A percentile compares a stretch with the other conserved stretches of the same genome.
phyloP scores from a whole-genome alignment of 2,888 invertebrate genomes.

The Deilephila porcellus region DNA sequence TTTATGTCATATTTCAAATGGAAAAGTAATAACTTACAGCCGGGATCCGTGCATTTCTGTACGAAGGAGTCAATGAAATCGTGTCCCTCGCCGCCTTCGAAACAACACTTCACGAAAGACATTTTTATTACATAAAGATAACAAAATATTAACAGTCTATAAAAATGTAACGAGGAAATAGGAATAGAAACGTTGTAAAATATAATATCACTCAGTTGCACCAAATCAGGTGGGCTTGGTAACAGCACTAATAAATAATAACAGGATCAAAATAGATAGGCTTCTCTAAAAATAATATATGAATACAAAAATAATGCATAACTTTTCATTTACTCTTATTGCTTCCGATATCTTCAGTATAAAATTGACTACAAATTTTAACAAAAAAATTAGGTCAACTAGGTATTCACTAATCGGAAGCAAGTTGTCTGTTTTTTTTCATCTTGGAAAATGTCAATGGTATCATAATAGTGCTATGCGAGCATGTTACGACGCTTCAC shows the following conservation, averaged over 20 bases:
- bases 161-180: constrained; percentile 26
- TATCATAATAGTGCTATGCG: constrained; percentile 51
- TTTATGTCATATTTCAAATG: neutral
- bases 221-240: constrained; percentile 38
- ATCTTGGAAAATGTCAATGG: constrained; percentile 61
- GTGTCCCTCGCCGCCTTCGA: constrained; percentile 89
- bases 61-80: constrained; percentile 90
- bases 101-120: constrained; percentile 92
- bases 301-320: constrained; percentile 1
- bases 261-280: constrained; percentile 29
- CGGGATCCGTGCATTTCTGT: constrained; percentile 92
- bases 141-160: constrained; percentile 32
- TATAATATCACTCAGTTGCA: constrained; percentile 32
- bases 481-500: constrained; percentile 41
- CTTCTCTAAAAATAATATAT: constrained; percentile 24
- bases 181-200: constrained; percentile 15
- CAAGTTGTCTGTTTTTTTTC: constrained; percentile 50
- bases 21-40: constrained; percentile 87
- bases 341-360: constrained; percentile 35
- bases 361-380: constrained; percentile 47
- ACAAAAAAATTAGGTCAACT: constrained; percentile 58
- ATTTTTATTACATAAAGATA: constrained; percentile 61
- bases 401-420: constrained; percentile 62
- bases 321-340: constrained; percentile 32
- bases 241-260: constrained; percentile 38